Evolutionary conservation across 2,797 vertebrate species (phyloP).

Genomic region (Gymnopithys bicolor): DNA sequence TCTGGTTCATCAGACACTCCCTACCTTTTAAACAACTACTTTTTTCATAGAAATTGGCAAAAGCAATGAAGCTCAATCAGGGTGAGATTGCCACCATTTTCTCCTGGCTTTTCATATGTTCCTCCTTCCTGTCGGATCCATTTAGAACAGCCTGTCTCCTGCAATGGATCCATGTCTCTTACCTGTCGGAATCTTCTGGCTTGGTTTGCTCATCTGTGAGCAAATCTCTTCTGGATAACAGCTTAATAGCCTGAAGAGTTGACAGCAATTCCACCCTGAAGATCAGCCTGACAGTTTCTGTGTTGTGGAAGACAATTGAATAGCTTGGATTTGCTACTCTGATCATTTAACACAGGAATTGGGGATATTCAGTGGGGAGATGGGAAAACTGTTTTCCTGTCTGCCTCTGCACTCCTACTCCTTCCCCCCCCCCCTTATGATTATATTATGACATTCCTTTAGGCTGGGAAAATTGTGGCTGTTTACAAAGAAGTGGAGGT

Average conservation of each 20-base stretch:
- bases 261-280: constrained; percentile 28
- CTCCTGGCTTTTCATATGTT: neutral
- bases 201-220: neutral
- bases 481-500: neutral
- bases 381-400: neutral
- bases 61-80: neutral
- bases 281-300: constrained; percentile 18
- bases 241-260: constrained; percentile 12
- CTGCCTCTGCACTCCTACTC: neutral
- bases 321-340: neutral
- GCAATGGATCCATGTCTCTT: neutral
- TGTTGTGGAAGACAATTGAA: neutral
- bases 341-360: neutral
- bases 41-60: neutral
- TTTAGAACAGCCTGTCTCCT: neutral
- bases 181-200: neutral
- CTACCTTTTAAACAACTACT: neutral
- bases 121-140: neutral
- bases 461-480: neutral
- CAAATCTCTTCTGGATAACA: neutral
- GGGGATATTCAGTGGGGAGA: neutral
- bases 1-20: neutral
- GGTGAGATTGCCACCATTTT: neutral
- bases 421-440: accelerated
- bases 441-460: neutral